phyloP scores from a whole-genome alignment of 2,888 invertebrate species.

The Lasioglossum calceatum region DNA sequence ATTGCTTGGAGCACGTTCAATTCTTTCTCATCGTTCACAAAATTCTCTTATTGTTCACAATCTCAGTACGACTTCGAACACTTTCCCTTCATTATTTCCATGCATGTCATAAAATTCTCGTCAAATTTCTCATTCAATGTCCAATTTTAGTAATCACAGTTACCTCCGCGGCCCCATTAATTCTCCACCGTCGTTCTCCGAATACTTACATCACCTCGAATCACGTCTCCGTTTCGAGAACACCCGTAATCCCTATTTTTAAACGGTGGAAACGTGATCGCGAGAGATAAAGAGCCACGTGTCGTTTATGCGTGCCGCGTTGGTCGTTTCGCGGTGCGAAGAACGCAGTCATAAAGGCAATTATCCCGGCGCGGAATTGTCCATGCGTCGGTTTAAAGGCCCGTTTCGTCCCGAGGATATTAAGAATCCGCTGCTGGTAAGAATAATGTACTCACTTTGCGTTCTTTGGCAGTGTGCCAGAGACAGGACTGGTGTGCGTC shows the following conservation, averaged over 20 bases:
- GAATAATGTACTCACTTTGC: conserved; percentile 91
- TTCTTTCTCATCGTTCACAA: neutral
- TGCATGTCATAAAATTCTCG: neutral
- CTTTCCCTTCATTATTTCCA: neutral
- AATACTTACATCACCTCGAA: neutral
- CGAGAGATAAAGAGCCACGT: conserved; percentile 9
- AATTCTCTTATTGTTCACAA: neutral
- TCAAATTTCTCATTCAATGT: neutral
- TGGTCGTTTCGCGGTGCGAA: neutral
- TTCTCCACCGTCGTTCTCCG: neutral
- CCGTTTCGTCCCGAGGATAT: conserved; percentile 34
- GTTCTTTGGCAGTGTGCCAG: conserved; percentile 90
- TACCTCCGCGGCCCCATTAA: neutral
- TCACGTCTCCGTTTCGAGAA: neutral
- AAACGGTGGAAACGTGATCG: neutral
- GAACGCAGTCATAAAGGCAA: conserved; percentile 28
- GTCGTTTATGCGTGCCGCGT: conserved; percentile 32
- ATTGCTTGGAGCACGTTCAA: neutral
- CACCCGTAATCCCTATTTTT: conserved; percentile 30
- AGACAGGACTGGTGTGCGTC: conserved; percentile 85
- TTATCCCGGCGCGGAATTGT: conserved; percentile 27
- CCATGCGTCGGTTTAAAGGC: conserved; percentile 8
- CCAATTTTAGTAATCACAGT: neutral
- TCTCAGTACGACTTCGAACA: neutral
- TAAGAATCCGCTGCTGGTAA: conserved; percentile 55